phyloP scores from a whole-genome alignment of 1,140 invertebrate genomes.

The Heliconius melpomene region DNA sequence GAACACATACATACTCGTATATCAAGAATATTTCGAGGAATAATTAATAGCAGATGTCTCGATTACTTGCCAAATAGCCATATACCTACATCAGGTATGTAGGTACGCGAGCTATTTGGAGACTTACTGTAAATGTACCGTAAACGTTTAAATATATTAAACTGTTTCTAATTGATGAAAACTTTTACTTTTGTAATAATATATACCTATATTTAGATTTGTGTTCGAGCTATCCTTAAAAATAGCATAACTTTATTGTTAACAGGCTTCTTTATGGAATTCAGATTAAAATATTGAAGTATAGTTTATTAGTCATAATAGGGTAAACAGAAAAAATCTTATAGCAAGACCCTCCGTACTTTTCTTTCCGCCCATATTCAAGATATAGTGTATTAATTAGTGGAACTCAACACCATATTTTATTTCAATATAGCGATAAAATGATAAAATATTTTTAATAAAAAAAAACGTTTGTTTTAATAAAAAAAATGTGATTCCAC shows the following conservation, averaged over 20 bases:
- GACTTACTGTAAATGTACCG: background rate
- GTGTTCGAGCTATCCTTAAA: too few species aligned
- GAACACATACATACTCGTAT: background rate
- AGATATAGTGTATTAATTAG: too few species aligned
- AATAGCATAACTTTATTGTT: too few species aligned
- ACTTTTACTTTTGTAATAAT: too few species aligned
- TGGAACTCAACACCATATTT: background rate
- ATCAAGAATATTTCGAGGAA: background rate
- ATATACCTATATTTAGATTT: too few species aligned
- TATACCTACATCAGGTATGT: background rate
- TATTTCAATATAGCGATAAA: background rate
- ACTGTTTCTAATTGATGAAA: too few species aligned
- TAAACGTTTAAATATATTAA: too few species aligned
- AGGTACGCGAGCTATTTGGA: background rate
- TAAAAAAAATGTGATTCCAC: too few species aligned
- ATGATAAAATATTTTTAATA: background rate
- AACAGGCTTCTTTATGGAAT: too few species aligned
- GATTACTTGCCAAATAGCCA: background rate
- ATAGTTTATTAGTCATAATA: too few species aligned
- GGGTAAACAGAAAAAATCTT: background rate
- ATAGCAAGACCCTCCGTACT: background rate
- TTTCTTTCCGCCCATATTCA: background rate
- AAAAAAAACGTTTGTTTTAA: background rate
- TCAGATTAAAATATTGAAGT: too few species aligned
- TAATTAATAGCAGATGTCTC: slow-evolving; percentile 9